These are phyloP conservation scores for Exephanes ischioxanthus DNA, from an alignment of 2,888 invertebrate genomes.

Conservation along the genomic window DNA sequence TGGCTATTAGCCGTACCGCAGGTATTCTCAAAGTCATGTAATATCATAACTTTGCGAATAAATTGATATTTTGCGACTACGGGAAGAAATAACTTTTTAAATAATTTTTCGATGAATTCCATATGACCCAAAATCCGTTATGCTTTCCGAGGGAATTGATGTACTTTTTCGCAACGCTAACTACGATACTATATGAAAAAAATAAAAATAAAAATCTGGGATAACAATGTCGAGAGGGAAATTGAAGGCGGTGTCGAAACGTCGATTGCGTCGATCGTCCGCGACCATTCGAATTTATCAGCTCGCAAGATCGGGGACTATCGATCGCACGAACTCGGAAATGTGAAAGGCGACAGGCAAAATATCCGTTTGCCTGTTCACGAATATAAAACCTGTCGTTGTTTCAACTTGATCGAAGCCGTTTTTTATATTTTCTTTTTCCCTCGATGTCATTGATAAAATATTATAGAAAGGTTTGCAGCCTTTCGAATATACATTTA, in stretches of 20 bases:
- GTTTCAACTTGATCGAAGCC: background rate
- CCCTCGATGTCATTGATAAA: too few relatives aligned
- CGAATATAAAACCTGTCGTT: background rate
- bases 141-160: background rate
- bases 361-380: background rate
- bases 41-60: background rate
- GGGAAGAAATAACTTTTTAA: background rate
- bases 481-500: too few relatives aligned
- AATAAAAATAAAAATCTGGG: background rate
- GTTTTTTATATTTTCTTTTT: background rate
- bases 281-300: constrained; percentile 35
- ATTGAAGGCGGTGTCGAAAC: constrained; percentile 32
- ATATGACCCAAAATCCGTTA: constrained; percentile 17
- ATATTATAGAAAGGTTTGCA: too few relatives aligned
- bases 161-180: background rate
- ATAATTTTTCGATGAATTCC: background rate
- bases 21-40: background rate
- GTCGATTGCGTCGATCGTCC: constrained; percentile 34
- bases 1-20: background rate
- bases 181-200: background rate
- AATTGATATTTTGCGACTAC: background rate
- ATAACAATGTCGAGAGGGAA: background rate
- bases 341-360: constrained; percentile 15
- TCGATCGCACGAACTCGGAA: constrained; percentile 32
- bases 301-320: background rate